Percentiles rank a stretch among this genome's conserved stretches.
phyloP scores from a whole-genome alignment of 2,797 vertebrate genomes.

The Rhyacichthys aspro region DNA sequence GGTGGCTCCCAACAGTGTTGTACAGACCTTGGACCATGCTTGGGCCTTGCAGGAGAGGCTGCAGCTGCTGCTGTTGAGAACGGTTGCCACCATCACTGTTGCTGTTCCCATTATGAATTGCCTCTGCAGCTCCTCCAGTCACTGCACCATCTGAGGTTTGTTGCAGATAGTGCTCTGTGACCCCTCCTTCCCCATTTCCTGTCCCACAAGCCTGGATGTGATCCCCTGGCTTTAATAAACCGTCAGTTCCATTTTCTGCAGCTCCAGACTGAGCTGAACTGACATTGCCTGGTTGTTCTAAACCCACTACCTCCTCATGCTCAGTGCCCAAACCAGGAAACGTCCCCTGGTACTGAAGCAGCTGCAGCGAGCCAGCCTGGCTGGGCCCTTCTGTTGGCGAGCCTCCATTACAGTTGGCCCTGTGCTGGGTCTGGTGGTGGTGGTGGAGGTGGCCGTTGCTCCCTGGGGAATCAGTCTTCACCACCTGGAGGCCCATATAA shows the following conservation, averaged over 20 bases:
- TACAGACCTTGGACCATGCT: constrained; percentile 95
- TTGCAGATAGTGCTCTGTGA: constrained; percentile 92
- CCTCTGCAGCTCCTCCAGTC: constrained; percentile 62
- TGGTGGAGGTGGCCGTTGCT: constrained; percentile 80
- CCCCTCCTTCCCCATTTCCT: constrained; percentile 79
- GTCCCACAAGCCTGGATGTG: constrained; percentile 88
- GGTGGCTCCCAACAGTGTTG: constrained; percentile 86
- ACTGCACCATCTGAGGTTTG: constrained; percentile 76
- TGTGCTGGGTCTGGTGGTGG: constrained; percentile 81
- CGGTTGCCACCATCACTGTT: constrained; percentile 61
- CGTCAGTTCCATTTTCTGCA: constrained; percentile 81
- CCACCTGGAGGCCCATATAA: constrained; percentile 83
- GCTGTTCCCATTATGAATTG: constrained; percentile 79
- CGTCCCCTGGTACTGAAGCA: constrained; percentile 95
- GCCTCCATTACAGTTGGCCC: constrained; percentile 91
- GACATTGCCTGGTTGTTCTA: constrained; percentile 80
- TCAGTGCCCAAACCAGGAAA: constrained; percentile 89
- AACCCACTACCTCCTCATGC: constrained; percentile 92
- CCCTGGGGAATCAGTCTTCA: constrained; percentile 90
- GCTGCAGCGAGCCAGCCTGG: constrained; percentile 86
- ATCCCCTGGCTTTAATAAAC: constrained; percentile 90
- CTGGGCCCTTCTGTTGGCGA: constrained; percentile 84
- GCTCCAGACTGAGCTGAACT: constrained; percentile 65
- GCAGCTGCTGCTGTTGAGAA: constrained; percentile 82
- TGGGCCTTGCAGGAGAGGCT: constrained; percentile 91